A percentile compares a stretch with the other conserved stretches of the same genome.
Evolutionary conservation across 2,888 invertebrate genomes (phyloP).

Genomic region (Nasonia oneida): DNA sequence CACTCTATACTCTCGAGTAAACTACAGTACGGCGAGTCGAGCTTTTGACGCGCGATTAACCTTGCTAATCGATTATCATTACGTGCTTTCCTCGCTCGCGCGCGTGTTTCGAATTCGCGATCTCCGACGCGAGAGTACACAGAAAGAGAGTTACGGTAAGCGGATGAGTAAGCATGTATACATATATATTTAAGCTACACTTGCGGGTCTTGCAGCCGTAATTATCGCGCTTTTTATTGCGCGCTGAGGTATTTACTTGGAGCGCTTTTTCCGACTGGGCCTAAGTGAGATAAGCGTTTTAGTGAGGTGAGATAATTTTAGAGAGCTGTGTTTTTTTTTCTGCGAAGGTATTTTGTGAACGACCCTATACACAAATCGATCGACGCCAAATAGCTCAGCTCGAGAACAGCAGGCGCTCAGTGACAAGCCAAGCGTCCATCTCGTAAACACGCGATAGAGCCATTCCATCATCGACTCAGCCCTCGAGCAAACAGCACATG

Average conservation of each 20-base stretch:
- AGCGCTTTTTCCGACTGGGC: no score
- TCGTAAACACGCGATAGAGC: not conserved
- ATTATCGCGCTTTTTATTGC: not conserved
- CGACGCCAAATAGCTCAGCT: not conserved
- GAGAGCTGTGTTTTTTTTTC: no score
- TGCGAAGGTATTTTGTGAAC: no score
- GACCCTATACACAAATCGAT: not conserved
- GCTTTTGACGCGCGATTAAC: slow-evolving; percentile 22
- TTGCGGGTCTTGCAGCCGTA: not conserved
- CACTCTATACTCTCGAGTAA: not conserved
- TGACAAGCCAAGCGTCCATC: not conserved
- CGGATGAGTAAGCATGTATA: not conserved
- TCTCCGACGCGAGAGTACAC: not conserved
- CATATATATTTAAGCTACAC: not conserved
- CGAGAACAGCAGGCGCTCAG: not conserved
- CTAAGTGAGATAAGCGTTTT: not conserved
- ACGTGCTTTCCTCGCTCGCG: slow-evolving; percentile 17
- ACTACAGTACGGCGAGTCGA: not conserved
- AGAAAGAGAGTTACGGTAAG: not conserved
- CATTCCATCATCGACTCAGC: not conserved
- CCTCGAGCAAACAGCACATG: not conserved
- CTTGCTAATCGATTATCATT: slow-evolving; percentile 60
- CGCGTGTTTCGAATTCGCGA: slow-evolving; percentile 44
- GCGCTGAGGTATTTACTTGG: not conserved
- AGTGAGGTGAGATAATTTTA: not conserved